Evolutionary conservation across 2,113 vertebrate species (phyloP).

Genomic region (Eurypyga helias): DNA sequence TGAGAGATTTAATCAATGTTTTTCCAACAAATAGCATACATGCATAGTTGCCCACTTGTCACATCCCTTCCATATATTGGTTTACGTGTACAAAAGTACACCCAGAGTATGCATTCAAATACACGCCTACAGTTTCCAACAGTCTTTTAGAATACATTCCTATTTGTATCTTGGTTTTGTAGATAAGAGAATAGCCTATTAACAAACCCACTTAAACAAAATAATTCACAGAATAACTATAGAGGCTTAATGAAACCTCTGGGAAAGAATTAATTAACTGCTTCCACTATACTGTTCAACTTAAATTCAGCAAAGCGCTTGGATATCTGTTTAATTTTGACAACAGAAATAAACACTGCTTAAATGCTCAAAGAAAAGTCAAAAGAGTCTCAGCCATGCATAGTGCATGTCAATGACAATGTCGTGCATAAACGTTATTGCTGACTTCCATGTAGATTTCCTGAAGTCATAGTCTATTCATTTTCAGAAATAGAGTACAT

Average conservation of each 20-base stretch:
- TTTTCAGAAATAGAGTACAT: background rate
- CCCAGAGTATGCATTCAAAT: background rate
- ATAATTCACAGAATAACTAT: background rate
- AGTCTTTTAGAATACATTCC: background rate
- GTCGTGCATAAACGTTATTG: background rate
- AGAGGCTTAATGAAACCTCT: background rate
- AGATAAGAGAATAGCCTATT: background rate
- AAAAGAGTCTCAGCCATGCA: background rate
- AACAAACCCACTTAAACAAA: background rate
- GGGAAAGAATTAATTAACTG: slow-evolving; percentile 9
- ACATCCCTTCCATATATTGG: background rate
- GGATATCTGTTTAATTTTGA: background rate
- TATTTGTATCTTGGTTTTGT: background rate
- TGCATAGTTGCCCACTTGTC: background rate
- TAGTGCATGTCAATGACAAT: background rate
- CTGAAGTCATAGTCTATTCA: background rate
- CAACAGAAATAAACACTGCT: background rate
- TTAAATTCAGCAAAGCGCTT: background rate
- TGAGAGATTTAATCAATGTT: background rate
- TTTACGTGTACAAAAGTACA: background rate
- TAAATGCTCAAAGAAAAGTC: background rate
- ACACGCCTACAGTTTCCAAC: background rate
- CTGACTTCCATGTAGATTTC: background rate
- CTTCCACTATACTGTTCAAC: background rate
- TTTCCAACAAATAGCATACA: background rate